Base-by-base conservation (phyloP, 23 tunicate genomes). In the Ascidia mentula region DNA sequence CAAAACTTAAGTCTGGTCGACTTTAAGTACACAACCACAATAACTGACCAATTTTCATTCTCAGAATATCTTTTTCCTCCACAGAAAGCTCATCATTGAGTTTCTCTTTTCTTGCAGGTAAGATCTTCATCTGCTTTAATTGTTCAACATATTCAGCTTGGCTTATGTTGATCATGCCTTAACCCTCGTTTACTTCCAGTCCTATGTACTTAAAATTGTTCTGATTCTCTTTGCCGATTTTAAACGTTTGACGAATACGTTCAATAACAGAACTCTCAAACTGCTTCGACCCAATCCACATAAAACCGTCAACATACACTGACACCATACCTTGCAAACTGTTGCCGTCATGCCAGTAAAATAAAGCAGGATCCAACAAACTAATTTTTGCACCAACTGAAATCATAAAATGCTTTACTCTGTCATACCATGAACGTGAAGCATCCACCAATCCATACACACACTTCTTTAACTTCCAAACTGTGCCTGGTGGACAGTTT, bases 11-110 rank as follows among this genome's bases (percentile, higher is more conserved):
- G 53, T 77, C 82, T 30, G 82, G 82, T 46, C 82, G 12, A 17
- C 72, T 37, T 77, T 77, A 72, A 3, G 39, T 77, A 1, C 36
- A 5, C 24, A 77, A 18, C 82, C 82, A 77, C 20, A 77, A 18
- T 9, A 77, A 77, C 40, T 77, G 82, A 40, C 82, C 74, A 45
- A 77, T 77, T 53, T 32, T 77, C 20, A 73, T 40, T 6, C 80
- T 18, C 32, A 77, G 33, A 32, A 24, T 45, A 5, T 53, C 71
- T 46, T 46, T 40, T 46, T 77, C 82, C 1, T 18, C 3, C 15
- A 1, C 73, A 6, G 70, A 30, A 6, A 77, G 71, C 26, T 20
- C 31, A 12, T 77, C 74, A 45, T 18, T 22, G 20, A 42, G 18
- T 3, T 32, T 42, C 5, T 18, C 15, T 18, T 75, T 75, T 36